Evolutionary conservation across 2,113 vertebrate species (phyloP), one percentile per base, ranked within the genome.

Genomic region (Macquaria australasica): DNA sequence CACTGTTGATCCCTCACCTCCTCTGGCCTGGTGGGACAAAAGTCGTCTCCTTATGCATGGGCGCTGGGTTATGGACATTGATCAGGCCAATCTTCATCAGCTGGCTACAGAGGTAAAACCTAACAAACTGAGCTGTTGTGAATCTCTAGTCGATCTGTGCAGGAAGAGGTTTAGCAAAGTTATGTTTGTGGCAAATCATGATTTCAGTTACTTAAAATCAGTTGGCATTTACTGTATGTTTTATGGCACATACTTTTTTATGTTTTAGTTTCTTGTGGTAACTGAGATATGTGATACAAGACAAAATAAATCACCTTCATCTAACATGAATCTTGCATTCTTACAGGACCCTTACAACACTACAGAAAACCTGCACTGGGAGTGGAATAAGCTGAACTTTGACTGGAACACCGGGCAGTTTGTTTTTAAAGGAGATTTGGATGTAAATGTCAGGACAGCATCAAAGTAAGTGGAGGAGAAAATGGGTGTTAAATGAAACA

Each of bases 361-460:
- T 4, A 99, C 98, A 0, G 98, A 99, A 94, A 99, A 99, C 90
- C 93, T 99, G 96, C 98, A 99, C 93, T 99, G 98, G 98, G 98
- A 99, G 77, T 99, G 98, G 98, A 98, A 34, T 89, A 97, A 96
- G 62, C 94, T 99, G 5, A 96, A 96, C 83, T 99, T 97, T 93
- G 96, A 97, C 88, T 99, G 98, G 98, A 98, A 96, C 58, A 97
- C 97, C 0, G 98, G 98, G 37, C 97, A 99, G 93, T 99, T 99
- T 41, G 92, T 98, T 73, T 99, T 98, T 91, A 97, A 96, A 93
- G 98, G 98, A 58, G 97, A 97, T 93, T 91, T 99, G 91, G 98
- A 99, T 73, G 93, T 99, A 86, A 99, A 99, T 0, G 98, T 99
- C 85, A 97, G 98, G 77, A 99, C 98, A 1, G 98, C 98, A 3